A percentile compares a stretch with the other conserved stretches of the same genome.
Conservation (phyloP, 2,888 invertebrate genomes). For the Eudasyphora cyanicolor region DNA sequence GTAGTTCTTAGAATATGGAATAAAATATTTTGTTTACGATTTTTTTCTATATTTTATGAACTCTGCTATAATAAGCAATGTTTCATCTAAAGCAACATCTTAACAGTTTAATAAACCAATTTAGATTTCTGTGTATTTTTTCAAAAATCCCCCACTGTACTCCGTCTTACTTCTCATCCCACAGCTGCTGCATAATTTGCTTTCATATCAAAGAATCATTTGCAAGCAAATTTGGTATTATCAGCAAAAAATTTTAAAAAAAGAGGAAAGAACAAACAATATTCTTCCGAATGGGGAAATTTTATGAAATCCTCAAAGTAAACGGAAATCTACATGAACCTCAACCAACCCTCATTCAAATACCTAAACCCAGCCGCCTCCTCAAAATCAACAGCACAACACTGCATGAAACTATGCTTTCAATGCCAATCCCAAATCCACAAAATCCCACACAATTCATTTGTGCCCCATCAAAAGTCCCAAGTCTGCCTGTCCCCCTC, state of each 20-base stretch:
- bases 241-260: conserved; percentile 20
- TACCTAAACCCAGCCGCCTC: background rate
- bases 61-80: too few species aligned
- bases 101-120: too few species aligned
- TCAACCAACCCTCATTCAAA: background rate
- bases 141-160: background rate
- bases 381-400: background rate
- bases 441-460: conserved; percentile 5
- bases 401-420: background rate
- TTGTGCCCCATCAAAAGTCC: background rate
- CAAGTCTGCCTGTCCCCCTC: too few species aligned
- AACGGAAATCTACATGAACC: conserved; percentile 6
- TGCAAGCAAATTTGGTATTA: conserved; percentile 22
- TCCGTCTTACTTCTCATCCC: background rate
- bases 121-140: too few species aligned
- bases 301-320: conserved; percentile 23
- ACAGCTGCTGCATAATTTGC: conserved; percentile 14
- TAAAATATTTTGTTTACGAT: too few species aligned
- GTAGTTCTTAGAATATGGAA: too few species aligned
- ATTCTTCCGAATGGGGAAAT: background rate
- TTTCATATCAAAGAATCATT: background rate
- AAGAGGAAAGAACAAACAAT: background rate
- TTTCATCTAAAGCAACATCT: too few species aligned
- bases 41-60: too few species aligned
- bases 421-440: conserved; percentile 22